Base-by-base conservation (phyloP, 2,888 invertebrate species). In the Theretra japonica region DNA sequence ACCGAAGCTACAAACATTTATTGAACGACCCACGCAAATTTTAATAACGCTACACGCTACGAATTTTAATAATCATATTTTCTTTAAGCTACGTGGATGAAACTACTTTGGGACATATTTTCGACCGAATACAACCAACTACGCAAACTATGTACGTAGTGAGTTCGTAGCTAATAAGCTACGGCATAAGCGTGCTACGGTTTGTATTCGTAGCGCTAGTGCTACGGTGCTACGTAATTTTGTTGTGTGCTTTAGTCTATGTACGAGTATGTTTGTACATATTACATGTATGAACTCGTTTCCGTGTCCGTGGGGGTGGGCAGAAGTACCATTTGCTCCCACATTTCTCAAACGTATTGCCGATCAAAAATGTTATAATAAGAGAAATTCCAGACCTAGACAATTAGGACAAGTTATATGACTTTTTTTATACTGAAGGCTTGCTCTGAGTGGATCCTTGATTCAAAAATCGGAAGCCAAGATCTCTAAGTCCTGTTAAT, bases 61-160 rank as follows among this genome's bases (percentile, higher is more conserved):
- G 65, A n/a, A 48, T 65, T 65, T 48, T 65, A 48, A 65, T 65
- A 65, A 65, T 65, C 65, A 48, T 65, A 48, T 48, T 65, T 65
- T 23, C 15, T 48, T n/a, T 62, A 60, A 53, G 33, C 60, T 21
- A 48, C 65, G 65, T 48, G 23, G 21, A 65, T 65, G 65, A 33
- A 41, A 65, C 60, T 33, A 60, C 17, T 15, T 65, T 48, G 17
- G 41, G 65, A 65, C 15, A 65, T 65, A 65, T 48, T 41, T 41
- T 33, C 30, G n/a, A 8, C 30, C 60, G 19, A 60, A 65, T 41
- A 41, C 33, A 62, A 62, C 11, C 11, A 21, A 21, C 41, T 41
- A 21, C 21, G 21, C 33, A 41, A 41, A 62, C 21, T 41, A 53
- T 53, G 41, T 15, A 53, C 15, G 17, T n/a, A 17, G 60, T 60